These are phyloP conservation scores for Zhuqinia jingwanae DNA, from an alignment of 2,888 invertebrate species.

Conservation along the genomic window DNA sequence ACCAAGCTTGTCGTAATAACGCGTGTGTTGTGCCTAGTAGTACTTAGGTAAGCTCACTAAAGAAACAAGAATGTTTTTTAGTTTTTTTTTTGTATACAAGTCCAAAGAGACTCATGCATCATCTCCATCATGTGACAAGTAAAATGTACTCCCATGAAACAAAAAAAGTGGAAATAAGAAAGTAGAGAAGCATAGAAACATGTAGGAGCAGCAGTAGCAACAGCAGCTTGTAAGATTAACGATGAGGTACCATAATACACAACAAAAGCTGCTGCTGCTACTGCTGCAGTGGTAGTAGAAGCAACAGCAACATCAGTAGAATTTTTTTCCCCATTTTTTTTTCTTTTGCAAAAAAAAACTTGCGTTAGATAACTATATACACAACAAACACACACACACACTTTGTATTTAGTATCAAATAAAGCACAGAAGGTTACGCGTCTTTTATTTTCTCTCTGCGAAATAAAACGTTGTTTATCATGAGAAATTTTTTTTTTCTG, in stretches of 20 bases:
- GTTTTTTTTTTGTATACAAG: constrained; percentile 3
- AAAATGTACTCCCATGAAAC: constrained; percentile 12
- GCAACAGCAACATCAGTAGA: no score
- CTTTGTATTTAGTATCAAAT: no score
- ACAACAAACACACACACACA: no score
- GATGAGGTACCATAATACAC: background rate
- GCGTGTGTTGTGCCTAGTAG: background rate
- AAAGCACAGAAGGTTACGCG: no score
- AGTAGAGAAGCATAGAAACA: background rate
- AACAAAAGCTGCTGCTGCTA: background rate
- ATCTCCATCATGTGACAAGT: constrained; percentile 46
- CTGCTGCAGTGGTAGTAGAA: background rate
- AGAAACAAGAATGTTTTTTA: background rate
- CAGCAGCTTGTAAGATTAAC: background rate
- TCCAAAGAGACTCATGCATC: constrained; percentile 63
- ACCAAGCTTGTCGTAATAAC: background rate
- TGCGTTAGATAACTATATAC: no score
- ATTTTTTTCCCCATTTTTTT: background rate
- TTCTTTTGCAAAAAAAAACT: background rate
- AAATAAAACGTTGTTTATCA: no score
- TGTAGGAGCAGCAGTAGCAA: background rate
- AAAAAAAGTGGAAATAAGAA: background rate
- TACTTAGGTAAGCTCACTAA: no score
- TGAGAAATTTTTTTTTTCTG: no score
- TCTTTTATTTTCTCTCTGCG: no score